phyloP scores from a whole-genome alignment of 2,113 vertebrate genomes.

The Rostratula benghalensis region DNA sequence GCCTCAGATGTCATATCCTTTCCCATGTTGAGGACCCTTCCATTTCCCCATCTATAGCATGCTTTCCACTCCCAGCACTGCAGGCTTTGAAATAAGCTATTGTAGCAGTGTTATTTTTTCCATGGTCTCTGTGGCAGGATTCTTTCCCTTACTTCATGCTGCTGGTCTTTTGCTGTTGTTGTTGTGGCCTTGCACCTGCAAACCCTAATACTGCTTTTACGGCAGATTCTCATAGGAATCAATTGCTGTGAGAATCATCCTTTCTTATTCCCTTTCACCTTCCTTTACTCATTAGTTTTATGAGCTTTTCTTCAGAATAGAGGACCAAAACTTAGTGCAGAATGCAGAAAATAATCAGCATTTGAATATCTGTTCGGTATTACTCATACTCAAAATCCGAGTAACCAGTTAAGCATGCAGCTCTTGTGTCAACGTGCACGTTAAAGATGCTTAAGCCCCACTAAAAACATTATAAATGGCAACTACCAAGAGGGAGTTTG shows the following conservation, averaged over 20 bases:
- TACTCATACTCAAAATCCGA: background rate
- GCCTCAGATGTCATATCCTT: rapidly evolving
- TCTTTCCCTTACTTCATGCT: background rate
- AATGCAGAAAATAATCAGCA: background rate
- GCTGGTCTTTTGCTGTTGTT: background rate
- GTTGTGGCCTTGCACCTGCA: background rate
- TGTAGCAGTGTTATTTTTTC: background rate
- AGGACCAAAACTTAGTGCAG: background rate
- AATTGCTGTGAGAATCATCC: background rate
- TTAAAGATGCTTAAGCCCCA: background rate
- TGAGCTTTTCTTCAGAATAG: background rate
- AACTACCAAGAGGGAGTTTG: background rate
- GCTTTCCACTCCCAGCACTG: background rate
- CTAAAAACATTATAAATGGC: background rate
- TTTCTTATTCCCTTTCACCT: background rate
- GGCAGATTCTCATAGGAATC: background rate
- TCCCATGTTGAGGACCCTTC: background rate
- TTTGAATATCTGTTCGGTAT: background rate
- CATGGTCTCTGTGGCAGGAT: background rate
- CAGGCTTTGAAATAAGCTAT: background rate
- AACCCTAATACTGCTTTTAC: background rate
- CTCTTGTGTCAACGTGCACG: background rate
- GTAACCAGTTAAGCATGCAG: background rate
- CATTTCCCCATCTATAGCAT: background rate
- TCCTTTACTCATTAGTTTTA: background rate